Evolutionary conservation across 2,888 invertebrate genomes (phyloP), one percentile per base, ranked within the genome.

Genomic region (Phlogophora meticulosa): DNA sequence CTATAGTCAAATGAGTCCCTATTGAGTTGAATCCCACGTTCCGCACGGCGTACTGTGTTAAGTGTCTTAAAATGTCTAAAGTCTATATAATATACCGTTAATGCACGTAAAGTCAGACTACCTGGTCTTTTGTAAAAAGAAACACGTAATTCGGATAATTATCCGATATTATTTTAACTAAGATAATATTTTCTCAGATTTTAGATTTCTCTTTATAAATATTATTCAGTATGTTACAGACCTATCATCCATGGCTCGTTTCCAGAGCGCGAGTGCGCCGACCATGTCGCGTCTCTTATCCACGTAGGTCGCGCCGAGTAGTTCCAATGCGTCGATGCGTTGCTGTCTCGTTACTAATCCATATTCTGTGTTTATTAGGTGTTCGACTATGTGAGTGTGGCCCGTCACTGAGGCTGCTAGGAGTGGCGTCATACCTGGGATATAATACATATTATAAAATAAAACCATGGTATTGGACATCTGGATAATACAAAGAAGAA

Each of bases 201-300:
- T 5, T 28, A 28, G 5, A 5, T 28, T 28, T 28, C 5, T 28
- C 28, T 28, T 28, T 28, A 28, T 28, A 38, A 20, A 32, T 13
- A n/a, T 4, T 22, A 2, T n/a, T n/a, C n/a, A 36, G 24, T 15
- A 13, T 51, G 0, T 82, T 87, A 97, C n/a, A n/a, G n/a, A n/a
- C 97, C 98, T 97, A 87, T 98, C 97, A 72, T 97, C 97, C 97
- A 99, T 98, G 32, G 99, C 99, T 83, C 97, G 96, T 88, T 98
- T 98, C 99, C 99, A 99, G 71, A 98, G 96, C 70, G 97, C 97
- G 58, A 99, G 95, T 1, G 99, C 99, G 43, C 98, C 98, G 67
- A 98, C 97, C 98, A 99, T 98, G 91, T 99, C 99, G 82, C 99
- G 96, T 90, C 98, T 97, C 91, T 99, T 99, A 93, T 99, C 99